A percentile compares a stretch with the other conserved stretches of the same genome.
These are phyloP conservation scores for Epistrophella euchroma DNA, from an alignment of 2,888 invertebrate species.

Conservation along the genomic window DNA sequence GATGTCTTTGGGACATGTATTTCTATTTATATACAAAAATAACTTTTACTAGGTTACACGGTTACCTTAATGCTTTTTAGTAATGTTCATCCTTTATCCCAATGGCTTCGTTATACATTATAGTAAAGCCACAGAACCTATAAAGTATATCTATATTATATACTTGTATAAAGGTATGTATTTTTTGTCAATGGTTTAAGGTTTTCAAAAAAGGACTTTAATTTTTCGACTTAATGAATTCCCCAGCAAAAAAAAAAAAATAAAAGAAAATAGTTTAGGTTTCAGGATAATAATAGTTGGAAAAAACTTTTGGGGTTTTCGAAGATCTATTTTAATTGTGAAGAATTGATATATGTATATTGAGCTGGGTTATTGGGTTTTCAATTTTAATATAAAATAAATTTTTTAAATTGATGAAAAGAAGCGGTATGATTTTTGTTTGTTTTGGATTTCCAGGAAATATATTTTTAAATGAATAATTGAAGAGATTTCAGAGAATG, in stretches of 20 bases:
- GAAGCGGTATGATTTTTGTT: background rate
- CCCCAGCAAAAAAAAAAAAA: background rate
- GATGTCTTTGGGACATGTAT: slow-evolving; percentile 62
- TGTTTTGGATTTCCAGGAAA: background rate
- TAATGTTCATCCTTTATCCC: slow-evolving; percentile 71
- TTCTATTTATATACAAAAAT: slow-evolving; percentile 70
- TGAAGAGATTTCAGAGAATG: slow-evolving; percentile 1
- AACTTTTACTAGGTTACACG: slow-evolving; percentile 75
- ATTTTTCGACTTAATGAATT: slow-evolving; percentile 68
- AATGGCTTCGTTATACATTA: slow-evolving; percentile 52
- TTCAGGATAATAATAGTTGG: slow-evolving; percentile 34
- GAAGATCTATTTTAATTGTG: slow-evolving; percentile 41
- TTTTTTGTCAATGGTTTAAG: slow-evolving; percentile 17
- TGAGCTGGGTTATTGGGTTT: background rate
- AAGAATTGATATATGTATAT: background rate
- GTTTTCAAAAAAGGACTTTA: slow-evolving; percentile 39
- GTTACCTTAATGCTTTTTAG: slow-evolving; percentile 70
- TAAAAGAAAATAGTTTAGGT: slow-evolving; percentile 33
- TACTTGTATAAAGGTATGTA: background rate
- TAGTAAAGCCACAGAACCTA: slow-evolving; percentile 5
- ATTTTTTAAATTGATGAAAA: background rate
- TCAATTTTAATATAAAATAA: background rate
- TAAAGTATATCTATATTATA: too few relatives aligned
- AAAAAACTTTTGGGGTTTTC: slow-evolving; percentile 40
- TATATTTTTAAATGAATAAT: background rate